Evolutionary conservation across 2,888 invertebrate species (phyloP).

Genomic region (Reticulitermes lucifugus): DNA sequence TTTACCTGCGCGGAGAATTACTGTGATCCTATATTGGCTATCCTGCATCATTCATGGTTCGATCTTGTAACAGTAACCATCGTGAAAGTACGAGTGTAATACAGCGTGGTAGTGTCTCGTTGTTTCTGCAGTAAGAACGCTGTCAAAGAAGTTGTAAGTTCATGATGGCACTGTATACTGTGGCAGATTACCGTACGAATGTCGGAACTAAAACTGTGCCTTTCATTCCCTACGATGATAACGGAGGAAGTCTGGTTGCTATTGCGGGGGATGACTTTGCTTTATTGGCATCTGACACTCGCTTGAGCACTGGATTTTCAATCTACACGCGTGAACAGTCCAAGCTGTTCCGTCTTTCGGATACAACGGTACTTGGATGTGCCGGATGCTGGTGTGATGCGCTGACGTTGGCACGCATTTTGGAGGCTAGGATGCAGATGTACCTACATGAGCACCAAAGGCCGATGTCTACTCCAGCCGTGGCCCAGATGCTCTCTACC

Average conservation of each 20-base stretch:
- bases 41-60: too few relatives aligned
- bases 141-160: not conserved
- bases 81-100: too few relatives aligned
- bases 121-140: too few relatives aligned
- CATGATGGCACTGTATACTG: not conserved
- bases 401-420: constrained; percentile 85
- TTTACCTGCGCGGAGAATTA: too few relatives aligned
- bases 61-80: too few relatives aligned
- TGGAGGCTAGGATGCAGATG: constrained; percentile 92
- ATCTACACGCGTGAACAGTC: constrained; percentile 91
- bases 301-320: constrained; percentile 90
- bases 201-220: constrained; percentile 63
- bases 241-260: constrained; percentile 91
- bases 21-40: too few relatives aligned
- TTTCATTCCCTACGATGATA: constrained; percentile 79
- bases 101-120: too few relatives aligned
- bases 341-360: constrained; percentile 86
- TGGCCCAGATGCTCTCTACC: constrained; percentile 96
- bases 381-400: constrained; percentile 99
- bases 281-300: constrained; percentile 94
- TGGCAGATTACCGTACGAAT: constrained; percentile 34
- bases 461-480: constrained; percentile 90
- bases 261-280: constrained; percentile 96
- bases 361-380: constrained; percentile 90
- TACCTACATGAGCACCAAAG: constrained; percentile 95